Conservation (phyloP, 1,140 invertebrate species). For the Drosophila punjabiensis region DNA sequence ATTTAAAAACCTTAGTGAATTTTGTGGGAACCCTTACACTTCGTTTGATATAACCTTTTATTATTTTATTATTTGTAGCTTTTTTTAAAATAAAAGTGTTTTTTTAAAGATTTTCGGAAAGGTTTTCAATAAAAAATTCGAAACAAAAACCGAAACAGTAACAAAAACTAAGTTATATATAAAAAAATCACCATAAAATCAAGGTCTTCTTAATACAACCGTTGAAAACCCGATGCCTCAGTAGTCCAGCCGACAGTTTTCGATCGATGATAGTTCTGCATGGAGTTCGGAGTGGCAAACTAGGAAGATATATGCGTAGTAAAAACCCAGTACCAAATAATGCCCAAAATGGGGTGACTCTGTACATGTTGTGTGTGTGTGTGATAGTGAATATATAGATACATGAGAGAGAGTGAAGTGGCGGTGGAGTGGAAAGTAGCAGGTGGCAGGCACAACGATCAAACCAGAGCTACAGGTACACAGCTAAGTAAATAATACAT, state of each 20-base stretch:
- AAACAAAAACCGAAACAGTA: not conserved
- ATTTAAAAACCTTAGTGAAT: too few species aligned
- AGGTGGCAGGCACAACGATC: conserved; percentile 72
- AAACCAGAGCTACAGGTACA: conserved; percentile 65
- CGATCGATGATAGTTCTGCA: conserved; percentile 21
- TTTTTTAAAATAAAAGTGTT: too few species aligned
- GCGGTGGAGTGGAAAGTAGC: conserved; percentile 32
- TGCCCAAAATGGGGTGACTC: conserved; percentile 26
- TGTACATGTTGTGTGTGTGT: conserved; percentile 37
- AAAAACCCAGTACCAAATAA: conserved; percentile 58
- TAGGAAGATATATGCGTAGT: conserved; percentile 16
- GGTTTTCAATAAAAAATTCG: not conserved
- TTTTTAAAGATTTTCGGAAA: not conserved
- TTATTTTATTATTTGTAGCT: too few species aligned
- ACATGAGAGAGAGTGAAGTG: conserved; percentile 46
- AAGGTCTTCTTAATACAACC: not conserved
- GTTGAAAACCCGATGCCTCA: not conserved
- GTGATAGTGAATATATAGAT: conserved; percentile 15
- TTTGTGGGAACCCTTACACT: too few species aligned
- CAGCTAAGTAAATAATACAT: conserved; percentile 46
- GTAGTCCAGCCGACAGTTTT: not conserved
- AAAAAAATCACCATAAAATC: not conserved
- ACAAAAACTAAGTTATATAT: not conserved
- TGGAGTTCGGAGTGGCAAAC: conserved; percentile 27
- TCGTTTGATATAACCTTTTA: too few species aligned